Percentiles rank a stretch among this genome's conserved stretches.
Conservation (phyloP, 2,113 vertebrate genomes). For the Isichthys henryi region DNA sequence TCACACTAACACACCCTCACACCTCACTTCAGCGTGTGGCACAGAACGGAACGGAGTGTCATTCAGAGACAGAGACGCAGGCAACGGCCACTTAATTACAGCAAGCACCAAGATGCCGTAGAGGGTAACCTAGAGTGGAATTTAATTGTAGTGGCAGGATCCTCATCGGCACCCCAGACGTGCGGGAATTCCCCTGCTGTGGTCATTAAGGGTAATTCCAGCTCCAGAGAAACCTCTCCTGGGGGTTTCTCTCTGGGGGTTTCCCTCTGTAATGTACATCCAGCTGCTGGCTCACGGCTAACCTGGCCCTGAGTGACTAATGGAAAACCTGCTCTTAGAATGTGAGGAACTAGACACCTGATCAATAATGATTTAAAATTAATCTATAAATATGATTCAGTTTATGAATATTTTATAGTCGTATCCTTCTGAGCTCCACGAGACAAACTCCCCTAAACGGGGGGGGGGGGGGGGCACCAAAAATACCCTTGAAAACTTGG, state of each 20-base stretch:
- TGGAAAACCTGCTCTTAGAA: not conserved
- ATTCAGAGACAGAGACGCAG: not conserved
- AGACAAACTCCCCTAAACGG: not conserved
- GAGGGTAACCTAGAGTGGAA: conserved; percentile 27
- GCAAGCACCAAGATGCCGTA: not conserved
- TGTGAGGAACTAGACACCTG: not conserved
- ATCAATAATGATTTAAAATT: not conserved
- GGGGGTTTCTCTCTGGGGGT: not conserved
- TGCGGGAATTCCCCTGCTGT: not conserved
- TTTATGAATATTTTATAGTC: not conserved
- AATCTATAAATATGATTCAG: not conserved
- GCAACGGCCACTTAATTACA: not conserved
- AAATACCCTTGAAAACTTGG: conserved; percentile 93
- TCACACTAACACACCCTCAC: not conserved
- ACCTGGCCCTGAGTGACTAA: not conserved
- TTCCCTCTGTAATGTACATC: not conserved
- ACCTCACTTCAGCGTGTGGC: not conserved
- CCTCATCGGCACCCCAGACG: not conserved
- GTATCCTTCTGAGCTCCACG: not conserved
- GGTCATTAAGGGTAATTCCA: conserved; percentile 14
- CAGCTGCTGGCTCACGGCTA: not conserved
- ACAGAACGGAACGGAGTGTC: too few relatives aligned
- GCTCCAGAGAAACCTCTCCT: not conserved
- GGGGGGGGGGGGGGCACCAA: not conserved
- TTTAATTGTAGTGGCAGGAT: conserved; percentile 26